Evolutionary conservation across 37 sponge, comb jelly and placozoan genomes (phyloP).

Genomic region (Diacarnus erythraeanus): DNA sequence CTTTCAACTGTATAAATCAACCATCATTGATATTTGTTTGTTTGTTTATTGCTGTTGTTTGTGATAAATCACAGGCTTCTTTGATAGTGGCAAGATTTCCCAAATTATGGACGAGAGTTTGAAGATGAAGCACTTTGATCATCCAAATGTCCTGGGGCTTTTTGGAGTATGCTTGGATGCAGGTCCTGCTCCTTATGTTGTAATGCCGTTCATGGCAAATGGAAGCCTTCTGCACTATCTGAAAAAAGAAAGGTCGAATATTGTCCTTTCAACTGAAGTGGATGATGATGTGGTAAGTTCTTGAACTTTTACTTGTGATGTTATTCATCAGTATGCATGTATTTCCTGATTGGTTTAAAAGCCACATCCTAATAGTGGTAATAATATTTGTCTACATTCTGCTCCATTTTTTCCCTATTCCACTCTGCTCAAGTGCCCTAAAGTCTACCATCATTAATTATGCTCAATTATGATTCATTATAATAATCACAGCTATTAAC

Average conservation of each 20-base stretch:
- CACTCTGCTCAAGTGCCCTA: too few species aligned
- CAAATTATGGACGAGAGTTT: constrained; percentile 29
- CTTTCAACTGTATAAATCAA: neutral
- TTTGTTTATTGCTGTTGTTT: too few species aligned
- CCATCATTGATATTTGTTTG: neutral
- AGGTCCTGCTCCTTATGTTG: constrained; percentile 41
- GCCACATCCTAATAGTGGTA: too few species aligned
- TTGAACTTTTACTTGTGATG: neutral
- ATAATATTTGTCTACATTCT: too few species aligned
- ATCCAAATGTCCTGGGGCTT: constrained; percentile 38
- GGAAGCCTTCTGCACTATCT: constrained; percentile 38
- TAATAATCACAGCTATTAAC: too few species aligned
- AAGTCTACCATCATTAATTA: too few species aligned
- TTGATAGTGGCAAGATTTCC: neutral
- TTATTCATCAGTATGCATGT: too few species aligned
- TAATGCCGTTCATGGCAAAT: constrained; percentile 40
- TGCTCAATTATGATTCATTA: too few species aligned
- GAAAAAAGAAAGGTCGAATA: constrained; percentile 13
- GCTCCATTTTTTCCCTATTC: too few species aligned
- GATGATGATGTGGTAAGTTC: constrained; percentile 37
- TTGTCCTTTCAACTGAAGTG: neutral
- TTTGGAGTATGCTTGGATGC: constrained; percentile 40
- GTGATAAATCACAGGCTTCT: constrained; percentile 15
- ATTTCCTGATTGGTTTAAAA: too few species aligned
- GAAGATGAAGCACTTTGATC: constrained; percentile 41